Base-by-base conservation (phyloP, 2,797 vertebrate genomes). In the Lacerta agilis region DNA sequence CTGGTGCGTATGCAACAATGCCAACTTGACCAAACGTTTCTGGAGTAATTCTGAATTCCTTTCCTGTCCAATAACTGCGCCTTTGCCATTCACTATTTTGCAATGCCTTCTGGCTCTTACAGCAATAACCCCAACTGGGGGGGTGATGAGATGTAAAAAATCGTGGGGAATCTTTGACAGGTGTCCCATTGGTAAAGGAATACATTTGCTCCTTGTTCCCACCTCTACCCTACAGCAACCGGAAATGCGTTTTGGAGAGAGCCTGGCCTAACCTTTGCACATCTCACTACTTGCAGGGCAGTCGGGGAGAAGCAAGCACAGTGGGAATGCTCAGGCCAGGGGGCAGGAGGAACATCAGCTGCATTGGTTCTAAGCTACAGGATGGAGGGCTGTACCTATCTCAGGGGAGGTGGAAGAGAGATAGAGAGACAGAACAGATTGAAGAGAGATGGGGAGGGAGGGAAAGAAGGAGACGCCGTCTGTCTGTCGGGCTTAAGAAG, bases 401-500 rank as follows among this genome's bases (percentile, higher is more conserved):
- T 61, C 27, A 27, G n/a, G 43, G 61, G 61, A 58, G 27, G 75
- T 58, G 20, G 41, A 36, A 80, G 86, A 75, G 67, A 73, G 5
- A 61, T 5, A 73, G 86, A 75, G 49, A 58, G 55, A 64, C 58
- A 82, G 86, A 58, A 76, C 20, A 49, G 79, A 76, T 61, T 82
- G 71, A 33, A 25, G 55, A 49, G 79, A 64, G 29, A 29, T 33
- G 33, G 38, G 78, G 13, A 38, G 3, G 71, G 45, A 6, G 71
- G 55, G 33, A 8, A 25, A 3, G n/a, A 41, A 71, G 36, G 18
- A 45, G 33, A 23, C 61, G 23, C 61, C 55, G n/a, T 79, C 82
- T 80, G 67, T 79, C 10, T 80, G 67, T 79, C 7, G 17, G 82
- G 77, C 61, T 88, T 85, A 88, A 88, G 82, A 76, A 88, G 76